Evolutionary conservation across 2,113 vertebrate species (phyloP).

Genomic region (Amphiprion percula): DNA sequence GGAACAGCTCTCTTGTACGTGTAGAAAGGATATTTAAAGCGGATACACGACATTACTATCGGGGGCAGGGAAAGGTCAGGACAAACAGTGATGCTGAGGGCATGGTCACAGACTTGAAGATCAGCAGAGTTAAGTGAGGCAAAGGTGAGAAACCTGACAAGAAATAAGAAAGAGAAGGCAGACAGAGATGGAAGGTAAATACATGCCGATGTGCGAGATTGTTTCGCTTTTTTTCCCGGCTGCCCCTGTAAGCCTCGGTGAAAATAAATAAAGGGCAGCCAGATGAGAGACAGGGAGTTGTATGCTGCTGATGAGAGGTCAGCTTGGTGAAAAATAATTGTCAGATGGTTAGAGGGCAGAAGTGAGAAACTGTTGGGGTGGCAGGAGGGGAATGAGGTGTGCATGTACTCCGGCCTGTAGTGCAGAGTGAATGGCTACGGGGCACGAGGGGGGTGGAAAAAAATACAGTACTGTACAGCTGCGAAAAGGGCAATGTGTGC

Average conservation of each 20-base stretch:
- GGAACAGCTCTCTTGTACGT: constrained; percentile 12
- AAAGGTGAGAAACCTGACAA: constrained; percentile 58
- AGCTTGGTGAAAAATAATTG: constrained; percentile 71
- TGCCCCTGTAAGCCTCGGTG: constrained; percentile 42
- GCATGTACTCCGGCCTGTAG: constrained; percentile 56
- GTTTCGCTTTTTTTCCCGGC: constrained; percentile 10
- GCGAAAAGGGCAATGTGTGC: constrained; percentile 65
- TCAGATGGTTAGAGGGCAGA: constrained; percentile 72
- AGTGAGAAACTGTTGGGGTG: constrained; percentile 57
- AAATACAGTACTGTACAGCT: constrained; percentile 25
- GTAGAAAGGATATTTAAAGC: constrained; percentile 48
- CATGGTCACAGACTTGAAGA: constrained; percentile 37
- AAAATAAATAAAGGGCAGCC: constrained; percentile 69
- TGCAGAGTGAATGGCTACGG: constrained; percentile 47
- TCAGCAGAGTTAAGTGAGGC: constrained; percentile 45
- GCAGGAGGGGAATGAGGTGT: constrained; percentile 69
- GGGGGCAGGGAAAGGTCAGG: constrained; percentile 61
- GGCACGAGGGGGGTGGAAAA: not conserved
- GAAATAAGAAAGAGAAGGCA: constrained; percentile 10
- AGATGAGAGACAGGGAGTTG: constrained; percentile 63
- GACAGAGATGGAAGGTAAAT: constrained; percentile 43
- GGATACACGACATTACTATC: constrained; percentile 16
- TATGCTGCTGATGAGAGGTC: constrained; percentile 67
- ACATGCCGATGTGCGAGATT: constrained; percentile 35
- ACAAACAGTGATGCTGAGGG: constrained; percentile 36